A percentile compares a stretch with the other conserved stretches of the same genome.
Evolutionary conservation across 2,113 vertebrate species (phyloP).

Genomic region (Pitta sordida): DNA sequence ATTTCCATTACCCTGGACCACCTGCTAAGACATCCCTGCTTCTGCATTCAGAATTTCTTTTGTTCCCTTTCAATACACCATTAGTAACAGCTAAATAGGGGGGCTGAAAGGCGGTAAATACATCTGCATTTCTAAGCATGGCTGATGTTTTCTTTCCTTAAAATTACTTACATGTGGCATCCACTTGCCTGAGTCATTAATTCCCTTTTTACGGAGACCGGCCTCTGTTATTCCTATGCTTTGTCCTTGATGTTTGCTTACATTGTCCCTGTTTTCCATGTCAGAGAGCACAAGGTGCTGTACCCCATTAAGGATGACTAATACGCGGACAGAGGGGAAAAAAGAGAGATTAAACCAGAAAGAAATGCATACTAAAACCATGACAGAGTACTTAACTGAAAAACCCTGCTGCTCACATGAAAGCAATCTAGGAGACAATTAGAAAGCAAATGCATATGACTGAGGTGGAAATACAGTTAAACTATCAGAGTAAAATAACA

Average conservation of each 20-base stretch:
- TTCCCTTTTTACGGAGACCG: background rate
- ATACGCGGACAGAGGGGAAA: background rate
- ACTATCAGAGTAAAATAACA: conserved; percentile 48
- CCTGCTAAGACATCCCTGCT: background rate
- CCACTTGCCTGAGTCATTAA: conserved; percentile 29
- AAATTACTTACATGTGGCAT: conserved; percentile 46
- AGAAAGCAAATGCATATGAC: conserved; percentile 3
- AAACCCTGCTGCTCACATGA: conserved; percentile 39
- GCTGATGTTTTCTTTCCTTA: conserved; percentile 42
- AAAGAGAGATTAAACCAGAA: background rate
- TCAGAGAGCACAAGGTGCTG: conserved; percentile 41
- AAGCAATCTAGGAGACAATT: conserved; percentile 29
- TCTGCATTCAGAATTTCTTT: conserved; percentile 16
- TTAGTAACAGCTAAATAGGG: conserved; percentile 28
- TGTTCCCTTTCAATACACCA: background rate
- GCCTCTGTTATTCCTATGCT: background rate
- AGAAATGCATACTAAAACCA: conserved; percentile 20
- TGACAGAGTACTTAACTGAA: conserved; percentile 6
- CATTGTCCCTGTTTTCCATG: conserved; percentile 36
- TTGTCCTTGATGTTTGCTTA: conserved; percentile 54
- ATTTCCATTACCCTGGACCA: background rate
- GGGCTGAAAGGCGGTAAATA: conserved; percentile 54
- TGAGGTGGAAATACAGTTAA: conserved; percentile 54
- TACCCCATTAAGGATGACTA: conserved; percentile 52
- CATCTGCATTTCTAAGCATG: conserved; percentile 43